Conservation (phyloP, 1,140 invertebrate species). For the Mesaphorura yosii region DNA sequence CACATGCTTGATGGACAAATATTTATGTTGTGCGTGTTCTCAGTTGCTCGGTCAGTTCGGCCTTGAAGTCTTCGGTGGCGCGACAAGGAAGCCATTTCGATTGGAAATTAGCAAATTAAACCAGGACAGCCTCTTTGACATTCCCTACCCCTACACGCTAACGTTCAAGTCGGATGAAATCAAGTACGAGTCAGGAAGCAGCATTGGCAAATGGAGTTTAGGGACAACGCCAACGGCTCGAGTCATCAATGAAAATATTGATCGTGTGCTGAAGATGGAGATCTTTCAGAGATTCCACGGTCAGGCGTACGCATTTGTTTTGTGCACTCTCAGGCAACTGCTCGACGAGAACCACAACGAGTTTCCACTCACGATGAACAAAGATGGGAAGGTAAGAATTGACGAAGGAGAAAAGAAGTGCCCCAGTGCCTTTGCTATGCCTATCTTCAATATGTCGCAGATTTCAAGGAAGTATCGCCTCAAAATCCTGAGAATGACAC, state of each 20-base stretch:
- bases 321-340: constrained; percentile 11
- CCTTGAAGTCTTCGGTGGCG: neutral
- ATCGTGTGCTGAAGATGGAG: constrained; percentile 18
- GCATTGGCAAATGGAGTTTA: neutral
- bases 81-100: constrained; percentile 4
- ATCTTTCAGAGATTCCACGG: constrained; percentile 4
- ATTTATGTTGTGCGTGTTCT: too few species aligned
- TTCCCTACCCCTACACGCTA: constrained; percentile 15
- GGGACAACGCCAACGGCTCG: neutral
- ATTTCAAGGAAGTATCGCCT: constrained; percentile 6
- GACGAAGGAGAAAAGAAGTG: neutral
- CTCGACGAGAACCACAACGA: constrained; percentile 4
- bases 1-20: too few species aligned
- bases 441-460: neutral
- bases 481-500: neutral
- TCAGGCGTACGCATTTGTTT: constrained; percentile 4
- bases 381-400: constrained; percentile 17
- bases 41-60: constrained; percentile 17
- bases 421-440: neutral
- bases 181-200: neutral
- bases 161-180: constrained; percentile 1
- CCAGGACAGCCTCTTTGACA: constrained; percentile 12
- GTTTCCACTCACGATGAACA: constrained; percentile 7
- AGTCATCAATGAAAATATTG: constrained; percentile 15
- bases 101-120: constrained; percentile 16